Evolutionary conservation across 2,888 invertebrate genomes (phyloP).

Genomic region (Brachyptera putata): DNA sequence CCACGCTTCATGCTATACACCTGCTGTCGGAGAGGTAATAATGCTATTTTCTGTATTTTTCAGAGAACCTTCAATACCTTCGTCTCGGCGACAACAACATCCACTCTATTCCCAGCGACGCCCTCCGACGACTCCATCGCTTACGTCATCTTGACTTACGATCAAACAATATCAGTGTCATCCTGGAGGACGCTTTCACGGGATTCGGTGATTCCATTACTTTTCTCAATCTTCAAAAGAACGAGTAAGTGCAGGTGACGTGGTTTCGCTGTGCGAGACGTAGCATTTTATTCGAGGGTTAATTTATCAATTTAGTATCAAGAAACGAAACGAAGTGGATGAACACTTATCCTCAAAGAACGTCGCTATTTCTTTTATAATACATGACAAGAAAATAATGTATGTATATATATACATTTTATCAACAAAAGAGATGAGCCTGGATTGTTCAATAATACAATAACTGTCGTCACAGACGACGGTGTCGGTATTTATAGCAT

Average conservation of each 20-base stretch:
- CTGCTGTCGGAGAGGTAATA: no score
- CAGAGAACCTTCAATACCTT: constrained; percentile 86
- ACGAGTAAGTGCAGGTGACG: constrained; percentile 70
- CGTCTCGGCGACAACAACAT: constrained; percentile 85
- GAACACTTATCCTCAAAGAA: no score
- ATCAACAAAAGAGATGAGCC: no score
- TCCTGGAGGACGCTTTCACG: constrained; percentile 81
- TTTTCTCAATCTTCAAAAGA: constrained; percentile 88
- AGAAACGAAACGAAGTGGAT: not conserved
- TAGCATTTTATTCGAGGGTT: not conserved
- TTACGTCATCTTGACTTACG: constrained; percentile 84
- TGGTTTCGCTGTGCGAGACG: not conserved
- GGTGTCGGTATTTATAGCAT: no score
- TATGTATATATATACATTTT: no score
- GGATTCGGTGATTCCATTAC: constrained; percentile 88
- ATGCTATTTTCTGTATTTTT: no score
- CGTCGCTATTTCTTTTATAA: no score
- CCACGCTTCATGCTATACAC: no score
- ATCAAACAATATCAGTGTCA: constrained; percentile 78
- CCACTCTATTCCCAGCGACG: constrained; percentile 78
- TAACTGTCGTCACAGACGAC: no score
- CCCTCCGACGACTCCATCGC: constrained; percentile 75
- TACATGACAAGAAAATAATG: no score
- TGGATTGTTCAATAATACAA: no score
- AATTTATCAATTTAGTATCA: not conserved